Conservation (phyloP, 2,113 vertebrate genomes). For the Sakesphorus luctuosus region DNA sequence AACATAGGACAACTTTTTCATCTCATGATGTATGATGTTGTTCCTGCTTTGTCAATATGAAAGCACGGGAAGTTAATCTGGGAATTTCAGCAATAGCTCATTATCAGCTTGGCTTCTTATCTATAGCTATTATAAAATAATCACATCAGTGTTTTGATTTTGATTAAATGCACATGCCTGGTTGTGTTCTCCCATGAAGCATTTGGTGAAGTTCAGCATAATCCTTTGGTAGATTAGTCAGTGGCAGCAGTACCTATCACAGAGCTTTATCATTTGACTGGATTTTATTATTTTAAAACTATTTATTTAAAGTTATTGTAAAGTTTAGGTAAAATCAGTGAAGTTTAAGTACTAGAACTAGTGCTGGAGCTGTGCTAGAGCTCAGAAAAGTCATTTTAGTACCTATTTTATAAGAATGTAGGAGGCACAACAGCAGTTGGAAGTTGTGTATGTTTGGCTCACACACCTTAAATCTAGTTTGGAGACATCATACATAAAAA, state of each 20-base stretch:
- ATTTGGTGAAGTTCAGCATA: neutral
- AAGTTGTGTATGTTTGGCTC: neutral
- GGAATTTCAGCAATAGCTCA: constrained; percentile 2
- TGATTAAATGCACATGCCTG: neutral
- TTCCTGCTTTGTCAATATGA: neutral
- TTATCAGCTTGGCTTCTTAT: neutral
- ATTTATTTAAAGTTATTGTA: neutral
- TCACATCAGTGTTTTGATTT: constrained; percentile 2
- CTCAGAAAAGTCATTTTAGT: neutral
- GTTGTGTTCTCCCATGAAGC: neutral
- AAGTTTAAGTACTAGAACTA: neutral
- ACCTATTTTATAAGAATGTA: neutral
- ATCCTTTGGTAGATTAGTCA: neutral
- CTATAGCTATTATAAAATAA: neutral
- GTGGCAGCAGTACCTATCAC: neutral
- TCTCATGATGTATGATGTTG: neutral
- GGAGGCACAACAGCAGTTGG: neutral
- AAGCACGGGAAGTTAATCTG: neutral
- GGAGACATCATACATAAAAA: neutral
- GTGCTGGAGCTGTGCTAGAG: neutral
- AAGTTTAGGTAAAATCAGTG: neutral
- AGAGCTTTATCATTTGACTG: neutral
- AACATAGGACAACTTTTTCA: neutral
- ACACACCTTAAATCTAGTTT: neutral
- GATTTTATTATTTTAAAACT: neutral